These are phyloP conservation scores for Drosophila serrata DNA, from an alignment of 1,140 invertebrate species.

Conservation along the genomic window DNA sequence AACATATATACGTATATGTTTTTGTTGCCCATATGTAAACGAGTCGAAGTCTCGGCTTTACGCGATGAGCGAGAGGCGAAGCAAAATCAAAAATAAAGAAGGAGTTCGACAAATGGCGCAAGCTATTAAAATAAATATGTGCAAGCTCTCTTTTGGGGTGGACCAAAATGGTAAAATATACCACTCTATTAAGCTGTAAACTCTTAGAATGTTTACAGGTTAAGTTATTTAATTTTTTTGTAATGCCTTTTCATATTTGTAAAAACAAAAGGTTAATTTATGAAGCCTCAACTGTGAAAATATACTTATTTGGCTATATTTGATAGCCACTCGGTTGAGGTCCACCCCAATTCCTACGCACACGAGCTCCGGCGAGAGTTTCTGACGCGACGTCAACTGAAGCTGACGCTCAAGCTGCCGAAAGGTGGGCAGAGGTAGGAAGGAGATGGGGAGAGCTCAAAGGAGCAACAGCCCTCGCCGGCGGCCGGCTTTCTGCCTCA, in stretches of 20 bases:
- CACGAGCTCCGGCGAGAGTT: conserved; percentile 35
- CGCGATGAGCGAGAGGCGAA: conserved; percentile 31
- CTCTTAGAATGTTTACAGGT: too few species aligned
- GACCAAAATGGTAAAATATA: conserved; percentile 7
- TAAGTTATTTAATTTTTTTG: too few species aligned
- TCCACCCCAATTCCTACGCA: conserved; percentile 40
- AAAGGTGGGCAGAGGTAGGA: conserved; percentile 39
- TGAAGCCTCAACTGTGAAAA: too few species aligned
- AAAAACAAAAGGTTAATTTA: too few species aligned
- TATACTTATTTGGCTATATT: neutral
- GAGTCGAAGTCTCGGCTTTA: conserved; percentile 32
- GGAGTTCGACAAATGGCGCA: conserved; percentile 61
- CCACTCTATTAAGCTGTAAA: neutral
- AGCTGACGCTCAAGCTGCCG: conserved; percentile 35
- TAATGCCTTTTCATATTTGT: too few species aligned
- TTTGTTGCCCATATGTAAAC: conserved; percentile 29
- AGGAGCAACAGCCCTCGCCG: conserved; percentile 73
- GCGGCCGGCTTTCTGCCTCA: conserved; percentile 49
- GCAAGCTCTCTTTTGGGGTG: conserved; percentile 25
- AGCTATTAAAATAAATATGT: conserved; percentile 65
- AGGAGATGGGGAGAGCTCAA: conserved; percentile 21
- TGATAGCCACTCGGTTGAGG: neutral
- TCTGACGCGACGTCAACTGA: conserved; percentile 43
- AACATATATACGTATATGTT: conserved; percentile 1
- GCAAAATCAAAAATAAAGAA: conserved; percentile 61